Conservation (phyloP, 2,888 invertebrate genomes). For the Magallana nippona region DNA sequence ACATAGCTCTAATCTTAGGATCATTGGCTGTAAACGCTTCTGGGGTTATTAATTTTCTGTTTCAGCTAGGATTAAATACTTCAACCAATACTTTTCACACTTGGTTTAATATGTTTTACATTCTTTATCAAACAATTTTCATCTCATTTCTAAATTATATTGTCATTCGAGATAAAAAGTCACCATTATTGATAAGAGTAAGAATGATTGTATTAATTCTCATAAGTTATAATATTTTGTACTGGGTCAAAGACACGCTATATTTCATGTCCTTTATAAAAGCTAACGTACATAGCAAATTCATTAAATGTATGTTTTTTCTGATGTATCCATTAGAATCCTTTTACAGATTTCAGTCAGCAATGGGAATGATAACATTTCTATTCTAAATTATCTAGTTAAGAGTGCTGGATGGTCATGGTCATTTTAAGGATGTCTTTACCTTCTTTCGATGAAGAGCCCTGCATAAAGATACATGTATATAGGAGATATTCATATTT, state of each 20-base stretch:
- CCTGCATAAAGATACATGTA: too few species aligned
- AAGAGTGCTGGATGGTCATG: too few species aligned
- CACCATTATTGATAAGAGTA: not conserved
- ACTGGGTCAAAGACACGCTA: constrained; percentile 1
- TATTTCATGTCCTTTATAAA: not conserved
- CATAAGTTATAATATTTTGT: not conserved
- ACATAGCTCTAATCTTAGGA: not conserved
- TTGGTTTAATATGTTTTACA: not conserved
- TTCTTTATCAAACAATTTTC: constrained; percentile 13
- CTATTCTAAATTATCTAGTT: too few species aligned
- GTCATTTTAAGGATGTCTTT: too few species aligned
- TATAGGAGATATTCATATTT: too few species aligned
- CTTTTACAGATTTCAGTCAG: constrained; percentile 12
- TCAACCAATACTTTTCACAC: not conserved
- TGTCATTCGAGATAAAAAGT: not conserved
- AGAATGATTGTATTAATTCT: not conserved
- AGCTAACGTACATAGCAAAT: not conserved
- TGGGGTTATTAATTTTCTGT: not conserved
- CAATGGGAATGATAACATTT: not conserved
- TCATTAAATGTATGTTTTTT: not conserved
- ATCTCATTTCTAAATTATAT: not conserved
- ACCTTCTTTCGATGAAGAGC: too few species aligned
- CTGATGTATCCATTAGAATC: not conserved
- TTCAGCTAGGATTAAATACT: not conserved
- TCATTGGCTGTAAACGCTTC: not conserved